Conservation (phyloP, 2,888 invertebrate species). For the Eristalinus aeneus region DNA sequence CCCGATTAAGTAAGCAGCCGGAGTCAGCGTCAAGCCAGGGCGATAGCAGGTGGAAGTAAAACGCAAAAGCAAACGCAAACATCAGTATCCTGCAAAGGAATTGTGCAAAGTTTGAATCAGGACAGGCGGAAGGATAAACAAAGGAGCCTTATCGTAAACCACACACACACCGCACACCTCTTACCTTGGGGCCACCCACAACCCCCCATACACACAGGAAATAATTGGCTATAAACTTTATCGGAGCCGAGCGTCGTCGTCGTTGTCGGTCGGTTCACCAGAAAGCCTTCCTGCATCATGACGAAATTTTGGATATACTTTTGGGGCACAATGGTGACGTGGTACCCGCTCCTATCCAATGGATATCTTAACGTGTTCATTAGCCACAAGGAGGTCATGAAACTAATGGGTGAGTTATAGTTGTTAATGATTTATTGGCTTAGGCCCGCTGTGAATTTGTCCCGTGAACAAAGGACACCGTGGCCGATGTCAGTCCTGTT, state of each 20-base stretch:
- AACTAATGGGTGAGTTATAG: constrained; percentile 86
- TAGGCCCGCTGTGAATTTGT: background rate
- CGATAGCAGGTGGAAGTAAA: constrained; percentile 48
- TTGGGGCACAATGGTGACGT: constrained; percentile 75
- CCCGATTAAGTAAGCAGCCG: background rate
- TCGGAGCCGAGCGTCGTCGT: constrained; percentile 25
- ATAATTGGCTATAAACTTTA: constrained; percentile 66
- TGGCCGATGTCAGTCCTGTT: background rate
- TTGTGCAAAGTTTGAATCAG: constrained; percentile 63
- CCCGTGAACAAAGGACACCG: constrained; percentile 8
- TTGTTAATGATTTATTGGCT: constrained; percentile 30
- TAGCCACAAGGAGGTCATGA: constrained; percentile 90
- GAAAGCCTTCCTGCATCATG: constrained; percentile 67
- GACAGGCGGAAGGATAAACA: constrained; percentile 67
- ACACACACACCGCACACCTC: constrained; percentile 32
- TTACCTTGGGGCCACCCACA: constrained; percentile 1
- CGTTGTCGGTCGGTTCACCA: constrained; percentile 49
- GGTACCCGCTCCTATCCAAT: constrained; percentile 81
- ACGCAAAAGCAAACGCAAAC: constrained; percentile 38
- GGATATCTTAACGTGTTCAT: constrained; percentile 90
- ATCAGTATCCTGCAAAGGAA: constrained; percentile 30
- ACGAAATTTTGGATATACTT: constrained; percentile 75
- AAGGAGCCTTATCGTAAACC: constrained; percentile 64
- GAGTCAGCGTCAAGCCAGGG: background rate
- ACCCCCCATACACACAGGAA: constrained; percentile 36